Evolutionary conservation across 1,140 invertebrate genomes (phyloP), one percentile per base, ranked within the genome.

Genomic region (Orchesella cincta): DNA sequence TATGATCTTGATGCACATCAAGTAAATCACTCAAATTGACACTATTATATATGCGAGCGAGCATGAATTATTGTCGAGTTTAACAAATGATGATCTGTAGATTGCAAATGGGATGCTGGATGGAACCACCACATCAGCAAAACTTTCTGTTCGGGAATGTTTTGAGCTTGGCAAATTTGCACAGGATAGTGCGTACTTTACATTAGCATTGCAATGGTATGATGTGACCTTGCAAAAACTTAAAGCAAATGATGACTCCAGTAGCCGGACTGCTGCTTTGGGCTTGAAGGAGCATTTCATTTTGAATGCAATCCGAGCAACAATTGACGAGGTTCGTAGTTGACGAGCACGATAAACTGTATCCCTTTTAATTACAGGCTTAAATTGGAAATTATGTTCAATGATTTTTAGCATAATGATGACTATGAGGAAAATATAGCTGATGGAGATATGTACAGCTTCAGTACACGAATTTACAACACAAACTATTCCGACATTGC

Each of bases 131-230:
- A 75, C 73, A 23, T 46, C 23, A 5, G 75, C 62, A 12, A 52
- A 52, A 18, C 76, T 80, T 23, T 71, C 39, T 31, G 28, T 64
- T 0, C 1, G 36, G 1, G 72, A 80, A 29, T 67, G 62, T 51
- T 77, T 57, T 35, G 73, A 70, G 35, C 34, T 80, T 34, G 75
- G 34, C n/a, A 80, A 46, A n/a, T 67, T 54, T 57, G 75, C 79
- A 3, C 52, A 67, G 20, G 23, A 62, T 0, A 71, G 52, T 31
- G 62, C 76, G 16, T 77, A 72, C 18, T 80, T 71, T 29, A 80
- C 79, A 2, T 46, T 80, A 26, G 79, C 79, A 14, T 28, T 77
- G n/a, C 75, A 80, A 54, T 80, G 79, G 79, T 73, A 52, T 0
- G 64, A 77, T 26, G 73, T 62, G 28, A 73, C 76, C 1, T 28